Evolutionary conservation across 2,113 vertebrate genomes (phyloP).

Genomic region (Theristicus caerulescens): DNA sequence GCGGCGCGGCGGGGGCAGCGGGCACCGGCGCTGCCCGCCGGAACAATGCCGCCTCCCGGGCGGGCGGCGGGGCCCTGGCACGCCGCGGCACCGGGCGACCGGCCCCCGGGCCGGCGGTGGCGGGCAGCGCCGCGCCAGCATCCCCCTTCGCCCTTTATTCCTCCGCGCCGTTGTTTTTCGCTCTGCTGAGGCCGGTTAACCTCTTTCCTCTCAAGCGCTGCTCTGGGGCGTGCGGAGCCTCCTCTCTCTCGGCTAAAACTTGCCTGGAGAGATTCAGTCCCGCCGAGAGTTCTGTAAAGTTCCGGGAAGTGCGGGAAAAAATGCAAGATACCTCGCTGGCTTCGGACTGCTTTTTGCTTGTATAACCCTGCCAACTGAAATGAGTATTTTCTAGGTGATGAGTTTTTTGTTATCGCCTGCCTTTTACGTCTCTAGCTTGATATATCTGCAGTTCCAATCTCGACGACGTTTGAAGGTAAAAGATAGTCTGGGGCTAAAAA

Average conservation of each 20-base stretch:
- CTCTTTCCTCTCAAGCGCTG: not conserved
- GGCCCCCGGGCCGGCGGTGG: slow-evolving; percentile 14
- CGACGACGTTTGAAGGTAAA: not conserved
- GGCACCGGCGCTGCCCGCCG: not conserved
- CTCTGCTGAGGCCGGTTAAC: too few relatives aligned
- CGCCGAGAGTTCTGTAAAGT: slow-evolving; percentile 6
- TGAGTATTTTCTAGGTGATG: not conserved
- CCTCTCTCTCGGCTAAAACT: not conserved
- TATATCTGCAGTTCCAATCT: not conserved
- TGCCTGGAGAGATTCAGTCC: not conserved
- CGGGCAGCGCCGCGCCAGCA: not conserved
- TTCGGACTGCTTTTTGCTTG: not conserved
- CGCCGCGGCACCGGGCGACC: slow-evolving; percentile 26
- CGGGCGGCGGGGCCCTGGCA: not conserved
- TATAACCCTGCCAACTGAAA: not conserved
- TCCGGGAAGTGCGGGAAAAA: not conserved
- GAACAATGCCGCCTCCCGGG: not conserved
- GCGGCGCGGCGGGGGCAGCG: not conserved
- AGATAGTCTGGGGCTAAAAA: not conserved
- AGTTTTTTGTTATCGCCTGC: not conserved
- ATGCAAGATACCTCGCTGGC: not conserved
- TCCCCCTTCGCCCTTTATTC: not conserved
- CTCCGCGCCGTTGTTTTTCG: not conserved
- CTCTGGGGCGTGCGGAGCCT: not conserved
- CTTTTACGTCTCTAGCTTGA: not conserved